Conservation (phyloP, 2,888 invertebrate species). For the Drosophila engyochracea region DNA sequence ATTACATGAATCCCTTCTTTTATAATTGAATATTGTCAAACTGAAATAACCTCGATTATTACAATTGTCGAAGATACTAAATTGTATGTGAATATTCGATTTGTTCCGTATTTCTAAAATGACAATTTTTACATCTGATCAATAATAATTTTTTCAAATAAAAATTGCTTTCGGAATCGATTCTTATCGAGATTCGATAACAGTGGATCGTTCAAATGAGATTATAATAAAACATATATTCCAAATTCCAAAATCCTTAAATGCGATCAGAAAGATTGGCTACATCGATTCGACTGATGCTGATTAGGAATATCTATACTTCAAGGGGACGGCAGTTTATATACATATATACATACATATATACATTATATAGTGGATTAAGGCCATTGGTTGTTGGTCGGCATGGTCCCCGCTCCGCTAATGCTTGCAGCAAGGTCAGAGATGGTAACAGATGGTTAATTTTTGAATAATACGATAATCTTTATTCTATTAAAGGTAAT, state of each 20-base stretch:
- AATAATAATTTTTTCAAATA: background rate
- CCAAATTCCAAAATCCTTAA: background rate
- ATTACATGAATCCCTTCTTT: no score
- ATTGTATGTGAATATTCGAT: no score
- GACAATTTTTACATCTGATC: background rate
- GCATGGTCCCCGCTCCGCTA: background rate
- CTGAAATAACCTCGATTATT: no score
- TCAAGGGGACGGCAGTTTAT: background rate
- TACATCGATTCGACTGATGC: background rate
- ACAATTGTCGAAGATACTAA: no score
- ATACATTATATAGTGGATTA: background rate
- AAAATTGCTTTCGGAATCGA: background rate
- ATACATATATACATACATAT: no score
- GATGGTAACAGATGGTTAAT: background rate
- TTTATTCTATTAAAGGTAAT: slow-evolving; percentile 76
- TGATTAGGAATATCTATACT: background rate
- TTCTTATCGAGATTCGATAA: background rate
- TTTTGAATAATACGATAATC: slow-evolving; percentile 75
- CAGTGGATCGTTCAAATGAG: background rate
- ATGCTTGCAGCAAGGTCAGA: background rate
- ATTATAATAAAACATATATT: background rate
- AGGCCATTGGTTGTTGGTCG: background rate
- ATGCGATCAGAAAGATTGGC: background rate
- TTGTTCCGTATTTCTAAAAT: background rate
- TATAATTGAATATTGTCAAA: no score